Base-by-base conservation (phyloP, 2,797 vertebrate species). In the Amblyopsis hoosieri region DNA sequence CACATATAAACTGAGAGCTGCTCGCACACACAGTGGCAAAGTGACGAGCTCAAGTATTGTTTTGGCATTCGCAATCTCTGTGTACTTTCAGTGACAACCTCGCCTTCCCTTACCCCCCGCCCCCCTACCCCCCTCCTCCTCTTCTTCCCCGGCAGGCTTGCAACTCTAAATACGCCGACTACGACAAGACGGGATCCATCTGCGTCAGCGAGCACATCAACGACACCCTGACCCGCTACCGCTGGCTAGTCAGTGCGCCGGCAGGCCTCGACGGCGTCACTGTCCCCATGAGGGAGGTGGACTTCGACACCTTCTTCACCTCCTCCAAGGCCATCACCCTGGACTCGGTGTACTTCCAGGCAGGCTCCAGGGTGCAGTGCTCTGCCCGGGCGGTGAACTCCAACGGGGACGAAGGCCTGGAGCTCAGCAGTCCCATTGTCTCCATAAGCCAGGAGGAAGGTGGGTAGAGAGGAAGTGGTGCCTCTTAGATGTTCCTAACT, bases 251-350 rank as follows among this genome's bases (percentile, higher is more conserved):
- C 15, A 95, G 96, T 0, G 95, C 96, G 46, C 96, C 96, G 0
- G 88, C 93, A 0, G 94, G 96, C 45, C 87, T 92, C 0, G 94
- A 97, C 7, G 96, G 96, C 0, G 94, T 98, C 62, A 95, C 95
- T 75, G 94, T 94, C 79, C 95, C 96, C 78, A 94, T 98, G 95
- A 94, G 89, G 67, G 97, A 98, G 76, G 92, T 94, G 69, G 96
- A 98, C 89, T 96, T 96, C 15, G 94, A 98, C 82, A 98, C 96
- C n/a, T 98, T 98, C 89, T 98, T 98, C 67, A 96, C 96, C 0
- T 96, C 97, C 2, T 96, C 96, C 64, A 98, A 97, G 92, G 93
- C 90, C 80, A 94, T 98, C 83, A 94, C 95, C 0, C 67, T 98
- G 3, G 97, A 98, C 81, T 97, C 97, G 5, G 91, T 98, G 75